Conservation (phyloP, 2,888 invertebrate genomes). For the Spodoptera exigua region DNA sequence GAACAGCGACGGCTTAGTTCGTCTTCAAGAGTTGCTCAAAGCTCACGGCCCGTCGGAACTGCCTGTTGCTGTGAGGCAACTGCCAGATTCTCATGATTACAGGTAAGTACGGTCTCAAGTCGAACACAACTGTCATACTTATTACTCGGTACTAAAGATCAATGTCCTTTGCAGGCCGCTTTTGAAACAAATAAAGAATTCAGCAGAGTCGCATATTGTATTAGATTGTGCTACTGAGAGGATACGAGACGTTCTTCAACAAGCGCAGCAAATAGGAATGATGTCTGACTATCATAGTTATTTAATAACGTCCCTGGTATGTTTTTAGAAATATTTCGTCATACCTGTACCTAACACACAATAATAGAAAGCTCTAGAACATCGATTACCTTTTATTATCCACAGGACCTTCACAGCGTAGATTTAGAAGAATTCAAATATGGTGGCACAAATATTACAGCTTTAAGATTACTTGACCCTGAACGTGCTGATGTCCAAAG, state of each 20-base stretch:
- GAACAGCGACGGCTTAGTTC: conserved; percentile 97
- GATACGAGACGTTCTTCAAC: conserved; percentile 95
- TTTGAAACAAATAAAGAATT: conserved; percentile 97
- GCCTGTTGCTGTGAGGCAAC: conserved; percentile 95
- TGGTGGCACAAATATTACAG: conserved; percentile 98
- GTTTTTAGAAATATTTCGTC: conserved; percentile 47
- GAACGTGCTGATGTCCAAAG: conserved; percentile 93
- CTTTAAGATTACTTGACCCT: conserved; percentile 96
- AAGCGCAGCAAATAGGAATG: conserved; percentile 98
- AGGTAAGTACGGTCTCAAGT: conserved; percentile 89
- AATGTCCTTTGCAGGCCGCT: conserved; percentile 91
- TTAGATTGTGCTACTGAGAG: conserved; percentile 96
- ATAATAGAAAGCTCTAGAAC: conserved; percentile 3
- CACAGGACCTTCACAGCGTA: conserved; percentile 96
- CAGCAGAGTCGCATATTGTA: conserved; percentile 97
- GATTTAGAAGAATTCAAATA: conserved; percentile 98
- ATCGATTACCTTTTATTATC: conserved; percentile 44
- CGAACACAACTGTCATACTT: conserved; percentile 6
- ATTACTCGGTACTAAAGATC: conserved; percentile 23
- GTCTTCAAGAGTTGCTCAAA: conserved; percentile 96
- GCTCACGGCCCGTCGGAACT: conserved; percentile 95
- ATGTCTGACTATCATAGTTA: conserved; percentile 99
- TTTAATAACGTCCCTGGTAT: conserved; percentile 96
- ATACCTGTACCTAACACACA: neutral
- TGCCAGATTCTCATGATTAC: conserved; percentile 95